Conservation (phyloP, 2,113 vertebrate species). For the Aptenodytes forsteri region DNA sequence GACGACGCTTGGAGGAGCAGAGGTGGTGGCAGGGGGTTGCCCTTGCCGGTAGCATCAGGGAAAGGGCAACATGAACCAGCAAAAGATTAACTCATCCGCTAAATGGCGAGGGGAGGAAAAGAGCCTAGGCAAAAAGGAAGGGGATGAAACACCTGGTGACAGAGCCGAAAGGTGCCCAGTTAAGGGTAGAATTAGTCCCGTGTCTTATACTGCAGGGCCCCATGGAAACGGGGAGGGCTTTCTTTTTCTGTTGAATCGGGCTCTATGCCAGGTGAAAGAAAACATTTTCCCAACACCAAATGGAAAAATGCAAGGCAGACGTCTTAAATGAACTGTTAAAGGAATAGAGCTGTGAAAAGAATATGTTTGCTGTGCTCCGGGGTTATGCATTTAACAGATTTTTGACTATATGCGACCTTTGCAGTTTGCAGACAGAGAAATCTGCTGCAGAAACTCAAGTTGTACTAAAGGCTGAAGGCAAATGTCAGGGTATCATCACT, state of each 20-base stretch:
- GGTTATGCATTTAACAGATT: slow-evolving; percentile 57
- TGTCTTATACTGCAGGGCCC: slow-evolving; percentile 18
- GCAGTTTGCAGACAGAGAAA: not conserved
- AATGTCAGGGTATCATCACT: not conserved
- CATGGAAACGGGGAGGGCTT: not conserved
- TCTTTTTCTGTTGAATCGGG: slow-evolving; percentile 55
- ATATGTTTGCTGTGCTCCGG: not conserved
- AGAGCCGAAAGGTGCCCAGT: not conserved
- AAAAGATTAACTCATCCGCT: not conserved
- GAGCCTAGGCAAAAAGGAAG: not conserved
- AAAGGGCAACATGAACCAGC: not conserved
- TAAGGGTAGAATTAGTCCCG: not conserved
- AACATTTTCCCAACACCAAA: slow-evolving; percentile 64
- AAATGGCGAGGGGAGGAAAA: not conserved
- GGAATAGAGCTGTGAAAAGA: slow-evolving; percentile 61
- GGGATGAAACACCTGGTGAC: not conserved
- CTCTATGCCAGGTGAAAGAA: slow-evolving; percentile 49
- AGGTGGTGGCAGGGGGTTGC: not conserved
- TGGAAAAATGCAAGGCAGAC: slow-evolving; percentile 43
- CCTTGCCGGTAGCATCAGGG: not conserved
- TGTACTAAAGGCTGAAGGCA: not conserved
- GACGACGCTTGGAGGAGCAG: not conserved
- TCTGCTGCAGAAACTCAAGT: not conserved
- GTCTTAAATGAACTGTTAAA: slow-evolving; percentile 61
- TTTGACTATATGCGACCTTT: slow-evolving; percentile 8